A percentile compares a stretch with the other conserved stretches of the same genome.
Conservation (phyloP, 1,140 invertebrate species). For the Apolygus lucorum region DNA sequence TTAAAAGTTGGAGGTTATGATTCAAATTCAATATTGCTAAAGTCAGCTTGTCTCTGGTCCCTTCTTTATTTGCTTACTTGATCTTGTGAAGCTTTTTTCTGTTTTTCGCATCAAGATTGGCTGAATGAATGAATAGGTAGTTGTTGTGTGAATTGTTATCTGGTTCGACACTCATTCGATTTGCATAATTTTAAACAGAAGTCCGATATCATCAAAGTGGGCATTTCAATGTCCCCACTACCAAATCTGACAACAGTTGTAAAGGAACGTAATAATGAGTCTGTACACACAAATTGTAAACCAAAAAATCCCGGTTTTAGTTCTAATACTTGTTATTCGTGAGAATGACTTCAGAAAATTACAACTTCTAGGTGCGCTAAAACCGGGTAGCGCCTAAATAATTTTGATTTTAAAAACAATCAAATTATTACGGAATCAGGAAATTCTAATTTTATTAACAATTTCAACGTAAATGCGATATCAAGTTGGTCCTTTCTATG, state of each 20-base stretch:
- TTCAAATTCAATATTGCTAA: no score
- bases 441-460: neutral
- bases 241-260: neutral
- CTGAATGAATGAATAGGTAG: no score
- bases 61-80: no score
- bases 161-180: neutral
- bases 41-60: no score
- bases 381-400: no score
- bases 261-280: neutral
- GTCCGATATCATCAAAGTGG: neutral
- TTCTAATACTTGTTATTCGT: neutral
- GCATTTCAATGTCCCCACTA: neutral
- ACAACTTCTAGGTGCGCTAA: no score
- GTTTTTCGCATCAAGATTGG: no score
- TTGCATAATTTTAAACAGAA: neutral
- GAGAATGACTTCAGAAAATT: no score
- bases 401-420: neutral
- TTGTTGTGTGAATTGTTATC: neutral
- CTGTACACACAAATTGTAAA: neutral
- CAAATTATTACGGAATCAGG: neutral
- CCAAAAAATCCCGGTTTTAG: neutral
- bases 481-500: no score
- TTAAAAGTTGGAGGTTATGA: no score
- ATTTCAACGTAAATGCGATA: neutral
- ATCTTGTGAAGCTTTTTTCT: no score